A percentile compares a stretch with the other conserved stretches of the same genome.
Conservation (phyloP, 2,797 vertebrate genomes). For the Sebastes vulpes region DNA sequence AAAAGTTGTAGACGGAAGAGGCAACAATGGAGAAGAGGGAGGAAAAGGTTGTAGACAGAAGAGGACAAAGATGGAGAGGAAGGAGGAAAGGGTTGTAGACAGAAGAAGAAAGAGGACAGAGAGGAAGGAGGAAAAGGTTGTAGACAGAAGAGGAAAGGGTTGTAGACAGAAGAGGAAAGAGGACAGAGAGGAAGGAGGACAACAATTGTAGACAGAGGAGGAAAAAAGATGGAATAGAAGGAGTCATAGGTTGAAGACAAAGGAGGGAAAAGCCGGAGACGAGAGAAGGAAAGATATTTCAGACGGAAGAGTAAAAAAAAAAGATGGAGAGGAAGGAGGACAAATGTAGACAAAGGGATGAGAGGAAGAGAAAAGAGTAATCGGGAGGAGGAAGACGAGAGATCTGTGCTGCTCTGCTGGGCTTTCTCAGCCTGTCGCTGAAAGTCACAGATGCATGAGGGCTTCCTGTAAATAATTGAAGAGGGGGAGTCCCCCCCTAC, state of each 20-base stretch:
- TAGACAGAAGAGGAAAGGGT: too few species aligned
- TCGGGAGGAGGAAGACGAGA: conserved; percentile 42
- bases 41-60: not conserved
- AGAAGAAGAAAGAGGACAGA: not conserved
- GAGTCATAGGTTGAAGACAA: too few species aligned
- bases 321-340: not conserved
- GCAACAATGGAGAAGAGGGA: not conserved
- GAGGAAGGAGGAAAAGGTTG: too few species aligned
- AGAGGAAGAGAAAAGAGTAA: conserved; percentile 3
- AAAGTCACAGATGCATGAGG: conserved; percentile 74
- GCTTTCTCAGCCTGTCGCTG: conserved; percentile 65
- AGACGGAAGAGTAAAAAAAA: not conserved
- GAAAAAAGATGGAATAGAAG: not conserved
- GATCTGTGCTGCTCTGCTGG: conserved; percentile 69
- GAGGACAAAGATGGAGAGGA: too few species aligned
- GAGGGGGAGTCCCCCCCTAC: conserved; percentile 68
- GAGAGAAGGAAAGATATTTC: too few species aligned
- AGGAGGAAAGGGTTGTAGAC: too few species aligned
- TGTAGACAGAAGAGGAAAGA: too few species aligned
- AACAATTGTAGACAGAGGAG: too few species aligned
- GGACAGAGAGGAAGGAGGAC: too few species aligned
- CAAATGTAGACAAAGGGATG: not conserved
- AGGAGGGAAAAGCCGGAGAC: not conserved
- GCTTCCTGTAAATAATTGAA: conserved; percentile 82
- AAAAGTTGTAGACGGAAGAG: not conserved